Conservation (phyloP, 2,888 invertebrate genomes). For the Atethmia centrago region DNA sequence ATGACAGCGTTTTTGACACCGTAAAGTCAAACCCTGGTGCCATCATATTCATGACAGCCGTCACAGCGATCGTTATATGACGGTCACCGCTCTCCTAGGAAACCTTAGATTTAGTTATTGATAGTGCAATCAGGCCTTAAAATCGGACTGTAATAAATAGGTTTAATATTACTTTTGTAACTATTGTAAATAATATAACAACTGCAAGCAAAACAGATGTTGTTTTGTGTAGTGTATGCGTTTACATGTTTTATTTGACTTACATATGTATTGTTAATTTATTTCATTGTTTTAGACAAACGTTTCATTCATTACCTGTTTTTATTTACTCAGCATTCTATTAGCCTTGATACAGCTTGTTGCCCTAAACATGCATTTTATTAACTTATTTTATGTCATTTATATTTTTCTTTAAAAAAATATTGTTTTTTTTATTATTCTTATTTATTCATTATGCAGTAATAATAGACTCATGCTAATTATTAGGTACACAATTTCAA, state of each 20-base stretch:
- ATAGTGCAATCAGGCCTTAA: no score
- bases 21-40: no score
- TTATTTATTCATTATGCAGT: no score
- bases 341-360: neutral
- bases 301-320: neutral
- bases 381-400: neutral
- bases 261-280: neutral
- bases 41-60: no score
- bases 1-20: no score
- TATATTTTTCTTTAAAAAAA: neutral
- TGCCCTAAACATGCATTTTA: neutral
- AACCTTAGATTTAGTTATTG: no score
- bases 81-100: no score
- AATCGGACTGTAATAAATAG: neutral
- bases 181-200: neutral
- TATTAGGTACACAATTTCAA: no score
- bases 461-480: no score
- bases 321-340: slow-evolving; percentile 9
- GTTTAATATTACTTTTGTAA: neutral
- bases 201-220: neutral
- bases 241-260: neutral
- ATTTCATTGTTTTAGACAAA: neutral
- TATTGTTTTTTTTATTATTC: no score
- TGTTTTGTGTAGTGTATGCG: neutral
- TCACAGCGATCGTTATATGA: no score